Base-by-base conservation (phyloP, 2,797 vertebrate species). In the Pangasius sanitwongsei region DNA sequence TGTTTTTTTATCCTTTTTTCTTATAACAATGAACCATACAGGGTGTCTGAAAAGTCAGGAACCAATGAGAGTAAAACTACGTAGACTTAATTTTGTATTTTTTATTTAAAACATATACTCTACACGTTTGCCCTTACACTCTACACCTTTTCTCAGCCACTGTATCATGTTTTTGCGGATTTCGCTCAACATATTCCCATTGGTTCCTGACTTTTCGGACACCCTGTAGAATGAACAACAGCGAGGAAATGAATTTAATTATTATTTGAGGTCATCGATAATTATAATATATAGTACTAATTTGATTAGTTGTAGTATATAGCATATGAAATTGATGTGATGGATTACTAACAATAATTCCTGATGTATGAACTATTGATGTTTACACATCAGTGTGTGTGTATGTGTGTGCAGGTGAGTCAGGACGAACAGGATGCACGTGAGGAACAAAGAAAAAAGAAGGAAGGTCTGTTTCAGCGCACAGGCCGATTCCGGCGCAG, bases 381-480 rank as follows among this genome's bases (percentile, higher is more conserved):
- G 16, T 81, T 34, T 81, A 2, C 11, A 13, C 0, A 31, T 80
- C n/a, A 44, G 72, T 74, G 77, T 57, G 7, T 34, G 50, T 80
- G n/a, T 20, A 6, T 78, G 75, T 55, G 59, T 85, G 67, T 11
- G 16, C 93, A 97, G 96, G 93, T 95, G 53, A 95, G 95, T 83
- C 97, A 98, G 89, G 97, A 97, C 12, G 97, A 97, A 90, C 95
- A 95, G 92, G 96, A 97, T 20, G 90, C 93, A 87, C 91, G 93
- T 85, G 96, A 97, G 63, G 96, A 97, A 91, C 95, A 96, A 92
- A 92, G 94, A 18, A 97, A 95, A 93, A 97, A 96, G 92, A 96
- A 96, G 90, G 96, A 97, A 31, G 94, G 97, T 3, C 94, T 97
- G 75, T 97, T 98, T 90, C 96, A 97, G 91, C 95, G 97, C n/a